Evolutionary conservation across 2,113 vertebrate species (phyloP), one percentile per base, ranked within the genome.

Genomic region (Ornithorhynchus anatinus): DNA sequence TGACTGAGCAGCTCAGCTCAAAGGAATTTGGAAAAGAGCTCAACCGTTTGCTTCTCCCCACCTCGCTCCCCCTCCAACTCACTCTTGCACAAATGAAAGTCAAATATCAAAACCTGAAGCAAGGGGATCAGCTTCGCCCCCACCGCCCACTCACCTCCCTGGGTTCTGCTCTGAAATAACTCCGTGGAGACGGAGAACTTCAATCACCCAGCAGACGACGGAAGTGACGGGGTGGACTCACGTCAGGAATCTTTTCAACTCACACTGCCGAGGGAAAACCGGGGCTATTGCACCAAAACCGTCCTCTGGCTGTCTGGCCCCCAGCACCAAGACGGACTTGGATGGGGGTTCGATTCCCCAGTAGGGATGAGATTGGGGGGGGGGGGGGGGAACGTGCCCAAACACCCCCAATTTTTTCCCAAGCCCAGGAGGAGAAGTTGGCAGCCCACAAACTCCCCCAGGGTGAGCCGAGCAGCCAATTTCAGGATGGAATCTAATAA

Each of bases 81-180:
- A 16, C 68, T 79, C 59, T 65, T 45, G 63, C n/a, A 11, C 32
- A 69, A 76, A 53, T 59, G 64, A 80, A 68, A 54, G 50, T 67
- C 59, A 44, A 71, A 58, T 57, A 35, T 62, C 66, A 50, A 29
- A 65, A 67, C 76, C 48, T 35, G 63, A 72, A 65, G 74, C 65
- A 70, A 79, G 69, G 47, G 27, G 16, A 42, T 17, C 66, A 38
- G 62, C 20, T 16, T 20, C 8, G 16, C 20, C 62, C 27, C 17
- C 53, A 68, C n/a, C n/a, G n/a, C n/a, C n/a, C n/a, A n/a, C n/a
- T n/a, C n/a, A n/a, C n/a, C n/a, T n/a, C 43, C 29, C 19, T 59
- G 12, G 8, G 42, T 75, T 87, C 82, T 42, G 33, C 35, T 81
- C 73, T 52, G 51, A 77, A 83, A 60, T 42, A 20, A 25, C 48